phyloP scores from a whole-genome alignment of 1,140 invertebrate genomes.

The Heterodera carotae region DNA sequence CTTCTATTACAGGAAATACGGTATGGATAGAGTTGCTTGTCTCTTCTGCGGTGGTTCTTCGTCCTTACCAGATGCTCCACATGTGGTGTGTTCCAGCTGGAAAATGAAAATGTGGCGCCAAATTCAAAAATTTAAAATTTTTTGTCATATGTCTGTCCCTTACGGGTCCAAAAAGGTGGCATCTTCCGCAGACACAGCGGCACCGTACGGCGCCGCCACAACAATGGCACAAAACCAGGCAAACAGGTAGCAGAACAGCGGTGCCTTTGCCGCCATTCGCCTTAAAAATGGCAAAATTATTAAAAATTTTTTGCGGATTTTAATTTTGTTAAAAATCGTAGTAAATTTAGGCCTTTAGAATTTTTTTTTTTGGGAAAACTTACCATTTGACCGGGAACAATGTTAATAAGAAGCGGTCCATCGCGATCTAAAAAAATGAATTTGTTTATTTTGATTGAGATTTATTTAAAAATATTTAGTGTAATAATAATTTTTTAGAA shows the following conservation, averaged over 20 bases:
- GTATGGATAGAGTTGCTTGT: too few relatives aligned
- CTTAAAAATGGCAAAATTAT: conserved; percentile 33
- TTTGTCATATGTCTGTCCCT: conserved; percentile 30
- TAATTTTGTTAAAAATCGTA: too few relatives aligned
- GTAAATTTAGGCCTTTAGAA: too few relatives aligned
- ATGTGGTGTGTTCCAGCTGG: conserved; percentile 41
- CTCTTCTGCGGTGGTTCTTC: too few relatives aligned
- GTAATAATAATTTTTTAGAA: too few relatives aligned
- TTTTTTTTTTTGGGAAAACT: conserved; percentile 26
- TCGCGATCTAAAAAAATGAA: conserved; percentile 49
- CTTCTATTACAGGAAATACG: too few relatives aligned
- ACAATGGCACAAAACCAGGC: conserved; percentile 61
- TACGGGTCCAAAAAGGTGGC: conserved; percentile 56
- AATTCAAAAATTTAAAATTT: conserved; percentile 26
- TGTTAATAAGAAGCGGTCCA: conserved; percentile 63
- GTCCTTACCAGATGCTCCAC: conserved; percentile 46
- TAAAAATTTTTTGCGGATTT: too few relatives aligned
- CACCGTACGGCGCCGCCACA: conserved; percentile 61
- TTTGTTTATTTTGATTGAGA: not conserved
- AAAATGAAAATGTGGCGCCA: conserved; percentile 19
- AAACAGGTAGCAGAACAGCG: conserved; percentile 59
- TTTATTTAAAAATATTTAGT: too few relatives aligned
- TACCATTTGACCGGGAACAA: conserved; percentile 63
- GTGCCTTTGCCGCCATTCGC: conserved; percentile 61
- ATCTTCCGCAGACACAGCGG: conserved; percentile 58